Evolutionary conservation across 2,888 invertebrate species (phyloP), one percentile per base, ranked within the genome.

Genomic region (Callyntrura guangdongensis): DNA sequence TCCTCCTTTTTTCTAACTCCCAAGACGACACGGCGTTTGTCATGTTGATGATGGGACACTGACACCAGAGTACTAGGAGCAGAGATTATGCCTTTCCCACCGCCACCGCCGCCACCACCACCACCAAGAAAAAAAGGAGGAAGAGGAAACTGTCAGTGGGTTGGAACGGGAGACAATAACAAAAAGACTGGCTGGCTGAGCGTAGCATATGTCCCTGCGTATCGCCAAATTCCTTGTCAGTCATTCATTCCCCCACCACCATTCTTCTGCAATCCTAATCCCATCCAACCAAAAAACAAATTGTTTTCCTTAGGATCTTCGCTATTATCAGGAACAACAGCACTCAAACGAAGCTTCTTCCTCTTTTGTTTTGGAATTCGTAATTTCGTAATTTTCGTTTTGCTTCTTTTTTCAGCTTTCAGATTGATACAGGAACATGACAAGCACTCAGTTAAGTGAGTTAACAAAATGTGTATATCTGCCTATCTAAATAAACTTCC

Each of bases 171-270:
- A 72, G 45, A 36, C 36, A 72, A 72, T 36, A 72, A 36, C 36
- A 72, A 72, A 67, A 69, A 17, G 11, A 20, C 17, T 45, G 36
- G 69, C 20, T 72, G 45, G 69, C n/a, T 69, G n/a, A 8, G 69
- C 3, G 8, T 64, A 6, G 45, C 45, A 17, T 72, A 17, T 67
- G 69, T 72, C 64, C 25, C 64, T 67, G 69, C 36, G 36, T 36
- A 36, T 72, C 69, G 45, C 69, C 45, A 72, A 17, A 72, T 72
- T 17, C 69, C 22, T 72, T 72, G 69, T 72, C 69, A 72, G 69
- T 72, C 69, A 72, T 36, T 72, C 45, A 17, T 72, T 36, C 36
- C 36, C 6, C 36, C 36, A 6, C 36, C 36, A 36, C 36, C 36
- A 36, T 36, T 36, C 36, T 36, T 36, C 6, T 36, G 36, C 69